Conservation (phyloP, 2,113 vertebrate genomes). For the Corythornis madagascariensis region DNA sequence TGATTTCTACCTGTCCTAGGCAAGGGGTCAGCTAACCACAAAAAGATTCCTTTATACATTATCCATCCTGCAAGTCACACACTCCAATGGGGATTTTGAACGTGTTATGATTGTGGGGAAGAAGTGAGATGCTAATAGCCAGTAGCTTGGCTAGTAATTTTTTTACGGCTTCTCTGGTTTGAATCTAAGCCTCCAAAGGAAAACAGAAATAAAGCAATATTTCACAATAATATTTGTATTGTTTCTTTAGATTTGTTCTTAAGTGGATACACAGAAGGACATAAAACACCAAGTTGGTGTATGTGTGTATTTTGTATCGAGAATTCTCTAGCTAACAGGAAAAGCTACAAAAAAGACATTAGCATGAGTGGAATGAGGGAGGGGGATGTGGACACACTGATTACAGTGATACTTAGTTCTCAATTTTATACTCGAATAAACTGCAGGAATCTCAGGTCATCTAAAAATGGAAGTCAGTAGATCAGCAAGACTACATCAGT, state of each 20-base stretch:
- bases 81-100: background rate
- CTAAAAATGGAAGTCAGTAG: background rate
- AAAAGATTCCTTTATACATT: background rate
- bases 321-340: background rate
- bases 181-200: background rate
- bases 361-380: background rate
- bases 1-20: background rate
- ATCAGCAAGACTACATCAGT: background rate
- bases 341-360: background rate
- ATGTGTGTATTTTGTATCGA: background rate
- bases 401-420: background rate
- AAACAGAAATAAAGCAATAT: background rate
- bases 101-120: background rate
- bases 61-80: no score
- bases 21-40: background rate
- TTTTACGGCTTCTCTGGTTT: background rate
- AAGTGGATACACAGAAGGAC: background rate
- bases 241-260: background rate
- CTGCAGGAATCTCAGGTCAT: background rate
- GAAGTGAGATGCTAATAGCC: background rate
- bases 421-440: background rate
- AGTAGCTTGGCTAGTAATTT: background rate
- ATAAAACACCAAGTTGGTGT: background rate
- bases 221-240: background rate
- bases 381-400: background rate